Evolutionary conservation across 2,797 vertebrate genomes (phyloP), one percentile per base, ranked within the genome.

Genomic region (Onychomys torridus): DNA sequence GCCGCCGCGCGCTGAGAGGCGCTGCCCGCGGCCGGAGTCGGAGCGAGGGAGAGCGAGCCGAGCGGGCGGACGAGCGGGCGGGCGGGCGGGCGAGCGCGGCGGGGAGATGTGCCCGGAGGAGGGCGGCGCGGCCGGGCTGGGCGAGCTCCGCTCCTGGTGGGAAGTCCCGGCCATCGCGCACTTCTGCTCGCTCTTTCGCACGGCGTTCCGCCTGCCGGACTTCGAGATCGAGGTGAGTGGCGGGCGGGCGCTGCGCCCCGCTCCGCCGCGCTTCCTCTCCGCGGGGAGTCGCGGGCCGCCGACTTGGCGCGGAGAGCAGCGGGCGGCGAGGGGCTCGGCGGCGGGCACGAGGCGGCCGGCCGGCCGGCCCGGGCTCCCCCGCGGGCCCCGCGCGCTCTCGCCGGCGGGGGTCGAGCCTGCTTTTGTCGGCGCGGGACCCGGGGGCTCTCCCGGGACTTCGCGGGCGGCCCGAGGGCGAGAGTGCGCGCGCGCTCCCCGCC

Each of bases 91-190:
- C 97, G 69, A 92, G 43, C 79, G 92, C 63, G 73, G 87, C 90
- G 40, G 89, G 97, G 93, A 97, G 95, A 95, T 97, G 95, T 96
- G 96, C 96, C 97, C 97, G 63, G 97, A 97, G 93, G 96, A 97
- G 90, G 95, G 96, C 96, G 97, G 97, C 96, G 89, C 97, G 94
- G 95, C 95, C 95, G 98, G 99, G 99, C 99, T 99, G 99, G 99
- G 99, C 98, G 99, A 99, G 99, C 98, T 99, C 98, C 99, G 99
- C 98, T 99, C 99, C 87, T 99, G 99, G 99, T 99, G 99, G 99
- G 99, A 99, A 99, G 99, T 99, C 97, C 99, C 99, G 99, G 99
- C 99, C 99, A 99, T 99, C 98, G 99, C 99, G 94, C 99, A 99
- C 99, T 99, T 99, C 99, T 99, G 99, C 98, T 99, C 99, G 57